Evolutionary conservation across 2,797 vertebrate genomes (phyloP), one percentile per base, ranked within the genome.

Genomic region (Scarus forsteni): DNA sequence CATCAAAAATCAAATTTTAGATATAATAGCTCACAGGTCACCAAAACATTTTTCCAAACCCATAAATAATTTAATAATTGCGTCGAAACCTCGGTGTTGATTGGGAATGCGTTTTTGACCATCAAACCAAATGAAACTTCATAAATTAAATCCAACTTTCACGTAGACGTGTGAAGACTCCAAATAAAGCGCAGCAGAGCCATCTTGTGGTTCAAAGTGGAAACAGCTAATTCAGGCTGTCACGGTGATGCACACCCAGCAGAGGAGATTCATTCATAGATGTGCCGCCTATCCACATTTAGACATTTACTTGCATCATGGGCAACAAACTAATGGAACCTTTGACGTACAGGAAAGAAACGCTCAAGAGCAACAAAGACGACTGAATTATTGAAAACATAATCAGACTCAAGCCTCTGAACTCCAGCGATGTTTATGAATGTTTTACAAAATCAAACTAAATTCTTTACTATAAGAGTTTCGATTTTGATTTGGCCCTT

Each of bases 201-300:
- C 71, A 76, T 70, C 77, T 82, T 68, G 79, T 68, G 79, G 72
- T 35, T 40, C 4, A 15, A 0, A 6, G 5, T 6, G 39, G 42
- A 16, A 4, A 3, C 45, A 9, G 45, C 1, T 10, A 44, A 10
- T 18, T 35, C 39, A 16, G 7, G 18, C 7, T 15, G 14, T 7
- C 43, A 0, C 13, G 18, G 34, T 0, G 1, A 3, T 4, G 13
- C 16, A 53, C 35, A n/a, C 4, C 34, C 11, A 6, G 14, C 5
- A 8, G 12, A 27, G 27, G 27, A 27, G 27, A 27, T 27, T 27
- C 27, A 27, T 27, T 27, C 27, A 27, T 27, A 27, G 27, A 27
- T 27, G 27, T 27, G 27, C 4, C 36, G 39, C 1, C 8, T 36
- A 15, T 58, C 53, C 42, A 68, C 64, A 43, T 60, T 51, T 43